Conservation (phyloP, 2,888 invertebrate species). For the Sphaerophoria rueppellii region DNA sequence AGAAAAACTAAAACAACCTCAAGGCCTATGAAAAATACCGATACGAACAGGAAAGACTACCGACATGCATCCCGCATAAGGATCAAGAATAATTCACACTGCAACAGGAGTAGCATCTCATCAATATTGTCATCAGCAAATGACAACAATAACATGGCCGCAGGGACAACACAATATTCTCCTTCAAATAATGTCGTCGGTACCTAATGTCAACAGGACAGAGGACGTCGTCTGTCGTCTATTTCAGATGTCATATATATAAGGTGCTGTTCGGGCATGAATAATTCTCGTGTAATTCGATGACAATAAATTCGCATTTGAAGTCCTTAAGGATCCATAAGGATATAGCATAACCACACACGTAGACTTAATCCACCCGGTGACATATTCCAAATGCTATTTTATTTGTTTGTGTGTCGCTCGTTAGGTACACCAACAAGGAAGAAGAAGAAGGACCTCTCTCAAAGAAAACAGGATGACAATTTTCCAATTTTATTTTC, state of each 20-base stretch:
- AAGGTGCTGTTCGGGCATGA: slow-evolving; percentile 67
- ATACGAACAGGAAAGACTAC: slow-evolving; percentile 35
- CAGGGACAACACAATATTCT: slow-evolving; percentile 38
- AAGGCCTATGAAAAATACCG: slow-evolving; percentile 39
- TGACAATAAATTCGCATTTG: slow-evolving; percentile 64
- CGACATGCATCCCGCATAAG: slow-evolving; percentile 43
- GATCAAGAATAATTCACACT: slow-evolving; percentile 45
- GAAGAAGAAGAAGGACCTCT: neutral
- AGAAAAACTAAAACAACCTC: slow-evolving; percentile 13
- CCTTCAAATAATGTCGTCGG: too few species aligned
- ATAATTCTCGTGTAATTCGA: slow-evolving; percentile 70
- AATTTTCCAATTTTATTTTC: slow-evolving; percentile 39
- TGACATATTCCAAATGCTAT: slow-evolving; percentile 52
- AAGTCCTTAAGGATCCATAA: slow-evolving; percentile 56
- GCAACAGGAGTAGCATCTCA: slow-evolving; percentile 45
- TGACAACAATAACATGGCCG: slow-evolving; percentile 65
- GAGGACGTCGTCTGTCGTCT: slow-evolving; percentile 16
- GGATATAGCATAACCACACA: slow-evolving; percentile 49
- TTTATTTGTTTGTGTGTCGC: neutral
- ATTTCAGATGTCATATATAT: slow-evolving; percentile 60
- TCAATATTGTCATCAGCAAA: slow-evolving; percentile 69
- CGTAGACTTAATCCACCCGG: slow-evolving; percentile 15
- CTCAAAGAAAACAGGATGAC: slow-evolving; percentile 29
- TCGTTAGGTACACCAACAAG: too few species aligned
- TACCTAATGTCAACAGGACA: slow-evolving; percentile 1